Percentiles rank a stretch among this genome's conserved stretches.
phyloP scores from a whole-genome alignment of 2,113 vertebrate species.

The Elephas maximus region DNA sequence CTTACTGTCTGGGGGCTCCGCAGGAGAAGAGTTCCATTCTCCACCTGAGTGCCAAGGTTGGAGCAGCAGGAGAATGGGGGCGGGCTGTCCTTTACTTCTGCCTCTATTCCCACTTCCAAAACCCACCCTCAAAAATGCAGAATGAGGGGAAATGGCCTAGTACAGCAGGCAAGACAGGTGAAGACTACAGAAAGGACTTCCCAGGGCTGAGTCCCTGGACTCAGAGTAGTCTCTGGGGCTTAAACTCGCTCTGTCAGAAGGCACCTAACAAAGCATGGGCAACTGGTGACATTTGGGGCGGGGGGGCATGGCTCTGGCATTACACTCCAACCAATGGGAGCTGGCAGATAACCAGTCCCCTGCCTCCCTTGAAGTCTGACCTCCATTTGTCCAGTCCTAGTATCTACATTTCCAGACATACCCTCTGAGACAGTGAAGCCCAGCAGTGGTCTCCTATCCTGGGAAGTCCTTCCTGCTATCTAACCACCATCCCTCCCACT shows the following conservation, averaged over 20 bases:
- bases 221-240: not conserved
- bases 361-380: not conserved
- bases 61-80: not conserved
- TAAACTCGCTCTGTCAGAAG: slow-evolving; percentile 26
- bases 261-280: not conserved
- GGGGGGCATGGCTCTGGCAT: not conserved
- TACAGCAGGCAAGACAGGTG: not conserved
- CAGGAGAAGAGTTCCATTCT: not conserved
- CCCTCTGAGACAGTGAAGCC: not conserved
- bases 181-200: not conserved
- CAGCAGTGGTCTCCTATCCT: not conserved
- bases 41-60: not conserved
- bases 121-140: not conserved
- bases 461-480: slow-evolving; percentile 13
- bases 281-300: not conserved
- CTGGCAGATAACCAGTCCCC: not conserved
- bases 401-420: not conserved
- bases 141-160: not conserved
- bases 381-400: not conserved
- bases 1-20: not conserved
- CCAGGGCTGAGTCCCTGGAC: not conserved
- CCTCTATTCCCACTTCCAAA: not conserved
- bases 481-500: not conserved
- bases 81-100: not conserved
- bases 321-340: not conserved